Conservation (phyloP, 2,797 vertebrate genomes). For the Gallirallus australis region DNA sequence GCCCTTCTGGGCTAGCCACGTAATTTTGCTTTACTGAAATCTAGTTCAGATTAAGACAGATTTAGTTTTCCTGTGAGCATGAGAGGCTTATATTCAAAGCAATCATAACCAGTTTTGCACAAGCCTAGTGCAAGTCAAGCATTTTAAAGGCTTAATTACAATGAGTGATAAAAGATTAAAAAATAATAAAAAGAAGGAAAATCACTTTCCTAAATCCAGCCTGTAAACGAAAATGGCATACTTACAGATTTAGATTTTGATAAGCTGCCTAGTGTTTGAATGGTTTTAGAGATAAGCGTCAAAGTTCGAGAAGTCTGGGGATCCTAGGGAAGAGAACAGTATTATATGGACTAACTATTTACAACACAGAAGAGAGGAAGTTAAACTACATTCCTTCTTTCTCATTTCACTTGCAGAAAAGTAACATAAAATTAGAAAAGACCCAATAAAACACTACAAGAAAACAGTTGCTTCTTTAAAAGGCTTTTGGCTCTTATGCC, state of each 20-base stretch:
- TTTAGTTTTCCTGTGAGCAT: background rate
- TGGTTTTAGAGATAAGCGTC: constrained; percentile 97
- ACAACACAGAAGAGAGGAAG: background rate
- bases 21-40: constrained; percentile 14
- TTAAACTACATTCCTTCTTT: background rate
- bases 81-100: constrained; percentile 34
- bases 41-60: constrained; percentile 40
- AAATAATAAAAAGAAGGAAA: background rate
- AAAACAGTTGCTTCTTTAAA: background rate
- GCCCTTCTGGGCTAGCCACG: background rate
- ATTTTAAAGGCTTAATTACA: constrained; percentile 39
- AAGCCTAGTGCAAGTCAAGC: background rate
- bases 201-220: constrained; percentile 4
- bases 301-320: constrained; percentile 94
- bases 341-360: background rate
- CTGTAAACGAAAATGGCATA: constrained; percentile 33
- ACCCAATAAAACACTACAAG: background rate
- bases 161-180: background rate
- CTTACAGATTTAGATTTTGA: constrained; percentile 98
- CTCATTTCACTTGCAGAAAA: background rate
- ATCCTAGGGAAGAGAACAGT: constrained; percentile 80
- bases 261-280: constrained; percentile 96
- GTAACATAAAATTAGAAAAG: background rate
- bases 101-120: background rate
- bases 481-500: background rate